Base-by-base conservation (phyloP, 2,797 vertebrate species). In the Microtus californicus region DNA sequence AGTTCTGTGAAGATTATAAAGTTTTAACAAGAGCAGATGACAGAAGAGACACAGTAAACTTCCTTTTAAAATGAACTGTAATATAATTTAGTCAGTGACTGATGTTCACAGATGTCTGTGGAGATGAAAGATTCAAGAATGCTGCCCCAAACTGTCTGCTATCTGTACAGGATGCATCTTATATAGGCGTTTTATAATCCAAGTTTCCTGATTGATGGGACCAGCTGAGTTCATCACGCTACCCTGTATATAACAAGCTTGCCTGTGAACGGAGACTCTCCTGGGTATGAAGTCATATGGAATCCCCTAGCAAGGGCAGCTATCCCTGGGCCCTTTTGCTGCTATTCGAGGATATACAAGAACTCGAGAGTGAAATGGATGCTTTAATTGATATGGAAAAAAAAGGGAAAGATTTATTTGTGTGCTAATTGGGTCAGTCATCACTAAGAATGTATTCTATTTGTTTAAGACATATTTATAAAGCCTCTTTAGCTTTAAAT, bases 1-100 rank as follows among this genome's bases (percentile, higher is more conserved):
- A 92, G 79, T 90, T 96, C 27, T 56, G 65, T 69, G 43, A 92
- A 56, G 2, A 21, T 83, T 97, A 77, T 31, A 90, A 61, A 85
- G 94, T 59, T 95, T 80, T 71, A 86, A 34, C 0, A 14, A 87
- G 76, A 93, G 63, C 21, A 77, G 27, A 77, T 87, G 51, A 65
- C 31, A 43, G 82, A 61, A 88, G 29, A 7, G 48, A 90, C 3
- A 13, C 7, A 9, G 59, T 27, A 69, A 90, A 69, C n/a, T 74
- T 93, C 48, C 71, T 92, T 80, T 89, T 78, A 29, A 91, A 93
- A 63, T 93, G 25, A 88, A 29, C 56, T 51, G 27, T 78, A 77
- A 59, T 40, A 43, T 74, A 69, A 92, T n/a, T 51, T 63, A 61
- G 37, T 67, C 27, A 17, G 59, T 29, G n/a, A 27, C 29, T 56